A percentile compares a stretch with the other conserved stretches of the same genome.
Conservation (phyloP, 2,888 invertebrate species). For the Limnephilus rhombicus region DNA sequence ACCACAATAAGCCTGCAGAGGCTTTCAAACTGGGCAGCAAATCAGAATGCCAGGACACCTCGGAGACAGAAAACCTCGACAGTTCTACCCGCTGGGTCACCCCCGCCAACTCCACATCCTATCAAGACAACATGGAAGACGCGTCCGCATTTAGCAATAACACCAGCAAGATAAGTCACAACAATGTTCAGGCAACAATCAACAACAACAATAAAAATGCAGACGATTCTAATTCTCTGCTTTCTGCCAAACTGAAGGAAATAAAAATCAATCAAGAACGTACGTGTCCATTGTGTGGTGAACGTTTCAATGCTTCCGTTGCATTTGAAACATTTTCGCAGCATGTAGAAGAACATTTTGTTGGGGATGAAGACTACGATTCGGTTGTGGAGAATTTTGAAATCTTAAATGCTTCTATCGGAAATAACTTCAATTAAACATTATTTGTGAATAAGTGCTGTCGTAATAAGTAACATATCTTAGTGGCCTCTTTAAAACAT, state of each 20-base stretch:
- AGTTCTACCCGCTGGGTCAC: constrained; percentile 76
- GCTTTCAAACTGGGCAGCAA: constrained; percentile 40
- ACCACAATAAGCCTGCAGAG: not conserved
- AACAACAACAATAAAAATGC: constrained; percentile 57
- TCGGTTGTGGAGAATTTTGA: constrained; percentile 78
- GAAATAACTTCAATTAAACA: constrained; percentile 68
- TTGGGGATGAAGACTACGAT: constrained; percentile 78
- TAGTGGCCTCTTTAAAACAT: not conserved
- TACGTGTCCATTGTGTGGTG: constrained; percentile 88
- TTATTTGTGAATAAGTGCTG: not conserved
- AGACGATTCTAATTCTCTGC: constrained; percentile 8
- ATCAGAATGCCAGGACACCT: constrained; percentile 67
- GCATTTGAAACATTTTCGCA: constrained; percentile 83
- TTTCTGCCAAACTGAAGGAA: constrained; percentile 28
- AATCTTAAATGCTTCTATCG: constrained; percentile 72
- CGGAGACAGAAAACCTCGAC: constrained; percentile 76
- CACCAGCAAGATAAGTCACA: constrained; percentile 68
- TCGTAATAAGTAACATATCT: not conserved
- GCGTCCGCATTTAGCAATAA: constrained; percentile 68
- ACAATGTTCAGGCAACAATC: constrained; percentile 32
- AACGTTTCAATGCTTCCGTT: constrained; percentile 78
- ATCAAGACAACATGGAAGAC: constrained; percentile 58
- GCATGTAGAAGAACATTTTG: constrained; percentile 89
- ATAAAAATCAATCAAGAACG: constrained; percentile 70
- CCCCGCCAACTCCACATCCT: constrained; percentile 69